Evolutionary conservation across 2,888 invertebrate genomes (phyloP), one percentile per base, ranked within the genome.

Genomic region (Ellobium chinense): DNA sequence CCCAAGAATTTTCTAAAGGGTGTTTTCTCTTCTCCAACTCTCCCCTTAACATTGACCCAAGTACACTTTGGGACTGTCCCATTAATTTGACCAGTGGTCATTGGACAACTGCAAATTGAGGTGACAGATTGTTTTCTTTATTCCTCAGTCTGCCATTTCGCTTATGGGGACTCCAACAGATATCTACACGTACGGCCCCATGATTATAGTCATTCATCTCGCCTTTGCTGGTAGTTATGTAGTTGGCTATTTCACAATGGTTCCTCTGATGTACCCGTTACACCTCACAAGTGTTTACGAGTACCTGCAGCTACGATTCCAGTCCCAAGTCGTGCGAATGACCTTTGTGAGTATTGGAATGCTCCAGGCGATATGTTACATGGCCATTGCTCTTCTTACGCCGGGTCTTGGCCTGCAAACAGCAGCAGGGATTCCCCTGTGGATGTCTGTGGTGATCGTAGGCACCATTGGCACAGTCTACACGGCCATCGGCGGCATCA

Each of bases 361-460:
- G 87, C 31, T 88, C 0, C 86, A 87, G 74, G 86, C 87, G 69
- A 85, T 88, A 80, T 36, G 56, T 76, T 86, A 85, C 73, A 86
- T 87, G 86, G 82, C 83, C 5, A 78, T 87, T 36, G 85, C 82
- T 9, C 73, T 85, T 27, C 82, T 84, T 31, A 82, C 87, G 1
- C 87, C 87, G 0, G 86, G 85, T 9, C 65, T 87, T 31, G 87
- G 83, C 1, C 72, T 68, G 0, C 87, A 86, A 27, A 81, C 87
- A 9, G 37, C 62, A 7, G 79, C 86, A 31, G 87, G 87, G 0
- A 85, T 88, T 83, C 63, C 86, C 0, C 85, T 87, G 75, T 86
- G 86, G 81, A 85, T 88, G 86, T 95, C 97, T 54, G 95, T 96
- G 14, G 95, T 96, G 0, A 94, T 96, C 36, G 96, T 97, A 1